Conservation (phyloP, 2,888 invertebrate species). For the Bursaphelenchus okinawaensis region DNA sequence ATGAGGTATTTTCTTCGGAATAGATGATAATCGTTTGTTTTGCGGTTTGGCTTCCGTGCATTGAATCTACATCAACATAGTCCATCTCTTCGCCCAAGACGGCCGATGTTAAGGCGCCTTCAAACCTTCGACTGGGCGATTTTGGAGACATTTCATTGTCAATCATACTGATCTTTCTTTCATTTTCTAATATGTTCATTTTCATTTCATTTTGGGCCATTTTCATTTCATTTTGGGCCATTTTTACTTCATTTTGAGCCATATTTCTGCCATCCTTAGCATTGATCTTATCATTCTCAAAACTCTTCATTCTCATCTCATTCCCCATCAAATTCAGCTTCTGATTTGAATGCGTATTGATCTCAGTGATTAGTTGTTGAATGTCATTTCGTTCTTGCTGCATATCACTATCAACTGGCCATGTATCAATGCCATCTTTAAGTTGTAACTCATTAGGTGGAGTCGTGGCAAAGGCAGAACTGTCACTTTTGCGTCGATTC, state of each 20-base stretch:
- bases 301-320: too few species aligned
- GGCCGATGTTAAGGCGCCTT: conserved; percentile 7
- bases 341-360: too few species aligned
- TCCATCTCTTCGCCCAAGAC: conserved; percentile 6
- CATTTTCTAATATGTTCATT: not conserved
- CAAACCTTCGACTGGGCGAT: not conserved
- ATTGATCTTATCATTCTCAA: too few species aligned
- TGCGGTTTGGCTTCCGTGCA: conserved; percentile 1
- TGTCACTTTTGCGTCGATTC: not conserved
- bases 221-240: too few species aligned
- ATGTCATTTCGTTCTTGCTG: too few species aligned
- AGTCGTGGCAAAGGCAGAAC: not conserved
- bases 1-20: conserved; percentile 5
- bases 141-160: not conserved
- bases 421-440: not conserved
- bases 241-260: too few species aligned
- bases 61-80: conserved; percentile 11
- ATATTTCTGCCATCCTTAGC: too few species aligned
- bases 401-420: too few species aligned
- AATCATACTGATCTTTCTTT: not conserved
- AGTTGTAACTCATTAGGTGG: not conserved
- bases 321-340: too few species aligned
- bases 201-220: not conserved
- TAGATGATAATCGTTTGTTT: not conserved
- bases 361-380: too few species aligned